These are phyloP conservation scores for Helicolenus hilgendorfi DNA, from an alignment of 2,797 vertebrate species.

Conservation along the genomic window DNA sequence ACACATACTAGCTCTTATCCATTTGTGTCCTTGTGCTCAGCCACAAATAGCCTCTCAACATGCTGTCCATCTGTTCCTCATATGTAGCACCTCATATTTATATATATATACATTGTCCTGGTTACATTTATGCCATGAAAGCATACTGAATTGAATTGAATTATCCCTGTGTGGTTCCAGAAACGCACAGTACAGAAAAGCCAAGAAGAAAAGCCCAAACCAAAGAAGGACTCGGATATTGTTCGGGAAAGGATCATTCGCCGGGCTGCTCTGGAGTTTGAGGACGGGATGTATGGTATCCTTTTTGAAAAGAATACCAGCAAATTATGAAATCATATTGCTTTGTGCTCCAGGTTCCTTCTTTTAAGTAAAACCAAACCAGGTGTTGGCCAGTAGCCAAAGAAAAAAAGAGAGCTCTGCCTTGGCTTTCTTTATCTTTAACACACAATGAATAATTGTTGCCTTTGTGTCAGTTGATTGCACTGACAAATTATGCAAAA, in stretches of 20 bases:
- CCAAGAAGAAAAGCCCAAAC: constrained; percentile 89
- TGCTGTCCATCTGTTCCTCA: constrained; percentile 9
- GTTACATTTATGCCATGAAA: not conserved
- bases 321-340: not conserved
- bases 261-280: constrained; percentile 97
- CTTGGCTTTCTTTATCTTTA: not conserved
- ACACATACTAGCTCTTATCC: not conserved
- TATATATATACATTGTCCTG: not conserved
- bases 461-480: constrained; percentile 29
- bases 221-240: constrained; percentile 92
- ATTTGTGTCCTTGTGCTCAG: constrained; percentile 3
- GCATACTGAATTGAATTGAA: not conserved
- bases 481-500: constrained; percentile 10
- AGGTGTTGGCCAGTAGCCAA: not conserved
- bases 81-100: not conserved
- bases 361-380: not conserved
- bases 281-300: constrained; percentile 99
- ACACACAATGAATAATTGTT: constrained; percentile 17
- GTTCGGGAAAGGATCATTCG: constrained; percentile 97
- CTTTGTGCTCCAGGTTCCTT: not conserved
- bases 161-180: constrained; percentile 82
- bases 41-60: constrained; percentile 33
- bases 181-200: constrained; percentile 93
- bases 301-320: constrained; percentile 73
- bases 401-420: not conserved